Evolutionary conservation across 92 coral and sea anemone species (phyloP).

Genomic region (Galaxea fascicularis): DNA sequence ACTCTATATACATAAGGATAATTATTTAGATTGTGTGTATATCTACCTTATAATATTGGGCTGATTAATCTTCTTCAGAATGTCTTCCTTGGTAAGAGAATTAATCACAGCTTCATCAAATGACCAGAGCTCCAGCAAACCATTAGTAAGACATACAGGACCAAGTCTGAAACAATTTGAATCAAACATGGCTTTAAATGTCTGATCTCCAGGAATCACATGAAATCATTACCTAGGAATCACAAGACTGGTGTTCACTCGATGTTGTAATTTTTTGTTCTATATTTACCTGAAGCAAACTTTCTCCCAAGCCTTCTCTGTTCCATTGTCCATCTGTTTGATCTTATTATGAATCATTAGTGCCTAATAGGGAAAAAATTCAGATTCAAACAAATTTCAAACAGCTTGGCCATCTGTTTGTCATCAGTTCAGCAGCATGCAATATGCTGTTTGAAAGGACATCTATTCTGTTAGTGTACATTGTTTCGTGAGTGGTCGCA

Average conservation of each 20-base stretch:
- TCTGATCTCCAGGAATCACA: neutral
- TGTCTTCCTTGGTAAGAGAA: slow-evolving; percentile 64
- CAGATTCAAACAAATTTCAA: slow-evolving; percentile 4
- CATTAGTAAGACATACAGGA: slow-evolving; percentile 68
- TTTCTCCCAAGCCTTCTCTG: slow-evolving; percentile 74
- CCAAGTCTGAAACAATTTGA: slow-evolving; percentile 65
- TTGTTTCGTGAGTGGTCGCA: no score
- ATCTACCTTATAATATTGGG: slow-evolving; percentile 70
- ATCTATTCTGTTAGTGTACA: no score
- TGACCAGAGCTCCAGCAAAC: slow-evolving; percentile 91
- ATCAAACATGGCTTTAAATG: neutral
- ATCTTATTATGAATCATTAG: slow-evolving; percentile 70
- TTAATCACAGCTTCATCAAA: slow-evolving; percentile 77
- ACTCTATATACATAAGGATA: no score
- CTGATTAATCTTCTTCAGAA: slow-evolving; percentile 74
- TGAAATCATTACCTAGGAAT: neutral
- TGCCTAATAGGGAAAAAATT: slow-evolving; percentile 20
- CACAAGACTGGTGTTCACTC: no score
- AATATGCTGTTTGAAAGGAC: no score
- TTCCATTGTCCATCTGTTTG: slow-evolving; percentile 73
- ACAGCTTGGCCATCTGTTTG: no score
- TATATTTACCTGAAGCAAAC: slow-evolving; percentile 81
- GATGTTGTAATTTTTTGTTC: neutral
- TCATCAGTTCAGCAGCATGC: no score
- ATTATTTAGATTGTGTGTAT: no score